These are phyloP conservation scores for Hystrix cristata DNA, from an alignment of 2,113 vertebrate genomes.

Conservation along the genomic window DNA sequence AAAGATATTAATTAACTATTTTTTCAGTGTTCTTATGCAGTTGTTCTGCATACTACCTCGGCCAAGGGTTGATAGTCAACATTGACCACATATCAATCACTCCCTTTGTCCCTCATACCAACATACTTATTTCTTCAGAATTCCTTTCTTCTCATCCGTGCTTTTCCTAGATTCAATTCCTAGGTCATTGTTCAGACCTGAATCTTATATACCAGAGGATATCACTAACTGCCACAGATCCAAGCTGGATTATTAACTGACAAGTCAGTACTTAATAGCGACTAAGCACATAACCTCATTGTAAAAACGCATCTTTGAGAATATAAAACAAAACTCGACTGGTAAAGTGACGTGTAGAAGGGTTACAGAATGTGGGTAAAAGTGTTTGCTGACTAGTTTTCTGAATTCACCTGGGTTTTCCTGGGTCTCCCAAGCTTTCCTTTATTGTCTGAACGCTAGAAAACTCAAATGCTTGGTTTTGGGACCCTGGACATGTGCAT, in stretches of 20 bases:
- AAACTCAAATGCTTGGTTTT: neutral
- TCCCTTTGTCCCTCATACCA: accelerated
- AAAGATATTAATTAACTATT: neutral
- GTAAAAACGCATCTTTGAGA: neutral
- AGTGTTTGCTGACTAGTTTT: neutral
- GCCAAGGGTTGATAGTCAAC: neutral
- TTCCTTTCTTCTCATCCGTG: neutral
- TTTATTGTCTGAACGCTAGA: neutral
- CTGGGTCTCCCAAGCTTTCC: neutral
- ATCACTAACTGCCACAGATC: neutral
- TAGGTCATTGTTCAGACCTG: neutral
- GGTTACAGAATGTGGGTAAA: neutral
- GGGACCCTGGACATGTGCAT: neutral
- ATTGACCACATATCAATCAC: neutral
- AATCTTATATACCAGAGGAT: neutral
- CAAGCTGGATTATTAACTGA: neutral
- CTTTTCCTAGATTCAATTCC: neutral
- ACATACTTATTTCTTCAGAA: neutral
- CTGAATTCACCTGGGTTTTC: neutral
- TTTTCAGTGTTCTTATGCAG: neutral
- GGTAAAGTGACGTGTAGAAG: neutral
- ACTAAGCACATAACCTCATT: neutral
- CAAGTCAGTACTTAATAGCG: neutral
- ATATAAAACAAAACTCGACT: neutral
- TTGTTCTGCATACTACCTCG: neutral